Percentiles rank a stretch among this genome's conserved stretches.
These are phyloP conservation scores for Hirundo rustica DNA, from an alignment of 2,797 vertebrate species.

Conservation along the genomic window DNA sequence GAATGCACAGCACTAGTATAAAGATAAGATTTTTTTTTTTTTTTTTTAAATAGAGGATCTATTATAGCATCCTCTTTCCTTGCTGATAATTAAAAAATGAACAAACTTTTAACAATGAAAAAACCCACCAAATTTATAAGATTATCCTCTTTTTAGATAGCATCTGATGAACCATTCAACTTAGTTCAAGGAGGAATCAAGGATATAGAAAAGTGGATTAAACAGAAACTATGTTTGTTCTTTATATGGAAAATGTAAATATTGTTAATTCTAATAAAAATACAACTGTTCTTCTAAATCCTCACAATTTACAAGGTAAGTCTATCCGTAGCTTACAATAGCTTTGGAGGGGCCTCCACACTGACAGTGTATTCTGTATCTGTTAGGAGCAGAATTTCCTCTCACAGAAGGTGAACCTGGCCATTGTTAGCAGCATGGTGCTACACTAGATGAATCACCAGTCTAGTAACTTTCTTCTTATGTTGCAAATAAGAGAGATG, in stretches of 20 bases:
- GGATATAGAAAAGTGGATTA: neutral
- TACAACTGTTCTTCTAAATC: neutral
- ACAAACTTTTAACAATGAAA: neutral
- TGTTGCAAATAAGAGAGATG: slow-evolving; percentile 27
- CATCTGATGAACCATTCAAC: neutral
- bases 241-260: neutral
- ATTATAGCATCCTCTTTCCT: neutral
- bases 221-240: neutral
- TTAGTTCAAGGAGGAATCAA: neutral
- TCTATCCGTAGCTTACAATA: neutral
- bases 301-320: neutral
- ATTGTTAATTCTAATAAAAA: neutral
- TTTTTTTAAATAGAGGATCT: neutral
- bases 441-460: neutral
- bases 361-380: neutral
- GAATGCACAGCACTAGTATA: neutral
- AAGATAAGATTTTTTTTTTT: neutral
- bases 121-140: neutral
- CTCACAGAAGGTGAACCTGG: neutral
- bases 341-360: neutral
- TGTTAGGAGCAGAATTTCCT: neutral
- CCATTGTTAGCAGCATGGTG: neutral
- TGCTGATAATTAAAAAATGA: neutral
- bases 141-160: neutral
- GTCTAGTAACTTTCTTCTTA: slow-evolving; percentile 5